phyloP scores from a whole-genome alignment of 1,140 invertebrate genomes.

The Drosophila pseudoobscura region DNA sequence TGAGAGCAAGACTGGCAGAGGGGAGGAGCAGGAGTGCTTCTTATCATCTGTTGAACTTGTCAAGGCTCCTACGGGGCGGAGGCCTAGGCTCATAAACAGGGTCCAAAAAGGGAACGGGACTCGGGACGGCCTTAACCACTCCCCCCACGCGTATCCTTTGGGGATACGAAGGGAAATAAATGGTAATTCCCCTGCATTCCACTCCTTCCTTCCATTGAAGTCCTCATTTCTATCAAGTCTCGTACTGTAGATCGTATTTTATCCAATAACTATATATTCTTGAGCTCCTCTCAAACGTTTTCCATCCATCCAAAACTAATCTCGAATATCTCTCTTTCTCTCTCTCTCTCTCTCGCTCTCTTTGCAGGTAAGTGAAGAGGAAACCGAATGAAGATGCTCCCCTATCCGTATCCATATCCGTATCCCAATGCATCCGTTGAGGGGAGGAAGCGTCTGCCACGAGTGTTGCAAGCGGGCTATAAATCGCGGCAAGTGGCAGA shows the following conservation, averaged over 20 bases:
- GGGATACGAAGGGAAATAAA: too few relatives aligned
- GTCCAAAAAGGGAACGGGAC: conserved; percentile 9
- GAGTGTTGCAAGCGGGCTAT: conserved; percentile 27
- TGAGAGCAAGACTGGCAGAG: background rate
- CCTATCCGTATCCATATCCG: background rate
- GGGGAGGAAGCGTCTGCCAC: conserved; percentile 4
- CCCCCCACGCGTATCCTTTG: too few relatives aligned
- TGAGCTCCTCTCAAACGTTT: conserved; percentile 11
- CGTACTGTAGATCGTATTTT: too few relatives aligned
- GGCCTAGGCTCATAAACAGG: conserved; percentile 19
- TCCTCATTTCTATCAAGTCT: too few relatives aligned
- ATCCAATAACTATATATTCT: too few relatives aligned
- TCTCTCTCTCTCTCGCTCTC: conserved; percentile 30
- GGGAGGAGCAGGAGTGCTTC: background rate
- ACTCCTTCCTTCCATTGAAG: too few relatives aligned
- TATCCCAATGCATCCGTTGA: background rate
- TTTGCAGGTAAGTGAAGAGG: conserved; percentile 66
- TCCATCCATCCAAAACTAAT: conserved; percentile 35
- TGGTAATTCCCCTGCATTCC: too few relatives aligned
- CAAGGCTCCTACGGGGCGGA: background rate
- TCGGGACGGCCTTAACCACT: too few relatives aligned
- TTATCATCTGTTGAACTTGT: conserved; percentile 27
- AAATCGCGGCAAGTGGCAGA: conserved; percentile 70
- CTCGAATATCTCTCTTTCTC: conserved; percentile 23
- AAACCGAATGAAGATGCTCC: conserved; percentile 15